These are phyloP conservation scores for Venustaconcha ellipsiformis DNA, from an alignment of 1,140 invertebrate genomes.

Conservation along the genomic window DNA sequence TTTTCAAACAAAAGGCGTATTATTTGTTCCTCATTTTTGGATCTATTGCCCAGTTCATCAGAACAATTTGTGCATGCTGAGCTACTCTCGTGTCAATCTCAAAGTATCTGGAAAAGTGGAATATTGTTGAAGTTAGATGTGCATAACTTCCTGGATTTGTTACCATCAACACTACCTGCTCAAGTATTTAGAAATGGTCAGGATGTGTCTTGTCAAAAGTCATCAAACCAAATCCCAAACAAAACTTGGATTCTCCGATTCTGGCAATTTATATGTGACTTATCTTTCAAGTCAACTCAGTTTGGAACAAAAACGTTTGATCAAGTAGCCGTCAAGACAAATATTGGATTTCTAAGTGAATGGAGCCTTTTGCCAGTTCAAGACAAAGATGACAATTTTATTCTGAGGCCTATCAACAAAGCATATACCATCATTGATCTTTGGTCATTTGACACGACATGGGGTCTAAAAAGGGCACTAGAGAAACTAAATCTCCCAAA, in stretches of 20 bases:
- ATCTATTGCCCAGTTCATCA: not conserved
- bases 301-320: not conserved
- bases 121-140: conserved; percentile 1
- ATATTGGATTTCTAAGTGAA: not conserved
- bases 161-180: not conserved
- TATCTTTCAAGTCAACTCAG: not conserved
- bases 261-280: conserved; percentile 10
- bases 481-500: not conserved
- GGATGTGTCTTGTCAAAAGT: not conserved
- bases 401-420: conserved; percentile 1
- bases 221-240: not conserved
- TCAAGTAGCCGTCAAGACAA: not conserved
- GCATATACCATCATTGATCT: not conserved
- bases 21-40: not conserved
- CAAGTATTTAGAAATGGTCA: not conserved
- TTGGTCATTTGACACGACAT: too few species aligned
- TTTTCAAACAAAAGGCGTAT: not conserved
- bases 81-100: not conserved
- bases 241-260: not conserved
- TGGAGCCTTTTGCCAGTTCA: conserved; percentile 12
- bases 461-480: not conserved
- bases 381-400: too few species aligned
- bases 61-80: conserved; percentile 14
- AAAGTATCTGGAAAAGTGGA: not conserved
- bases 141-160: conserved; percentile 1